A percentile compares a stretch with the other conserved stretches of the same genome.
phyloP scores from a whole-genome alignment of 2,113 vertebrate genomes.

The Trachemys scripta region DNA sequence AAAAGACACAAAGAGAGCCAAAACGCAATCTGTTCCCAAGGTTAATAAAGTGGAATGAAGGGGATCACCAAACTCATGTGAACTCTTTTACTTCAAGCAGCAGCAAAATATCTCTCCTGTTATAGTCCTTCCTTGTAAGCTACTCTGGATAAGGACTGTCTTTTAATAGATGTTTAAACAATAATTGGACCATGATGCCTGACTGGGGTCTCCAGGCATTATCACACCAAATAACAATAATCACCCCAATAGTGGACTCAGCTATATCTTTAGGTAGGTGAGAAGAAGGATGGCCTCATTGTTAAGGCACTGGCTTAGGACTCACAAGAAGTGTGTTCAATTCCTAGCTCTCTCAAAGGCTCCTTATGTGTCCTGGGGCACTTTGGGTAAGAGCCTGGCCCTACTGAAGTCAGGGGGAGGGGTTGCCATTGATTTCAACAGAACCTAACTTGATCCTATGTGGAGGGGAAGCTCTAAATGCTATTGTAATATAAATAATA shows the following conservation, averaged over 20 bases:
- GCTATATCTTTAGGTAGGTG: not conserved
- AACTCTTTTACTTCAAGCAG: not conserved
- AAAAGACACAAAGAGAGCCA: not conserved
- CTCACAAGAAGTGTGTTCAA: not conserved
- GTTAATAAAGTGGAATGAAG: not conserved
- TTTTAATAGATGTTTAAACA: not conserved
- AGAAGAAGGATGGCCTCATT: not conserved
- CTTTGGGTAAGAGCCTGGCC: not conserved
- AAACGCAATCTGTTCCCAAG: not conserved
- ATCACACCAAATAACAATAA: not conserved
- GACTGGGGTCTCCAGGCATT: not conserved
- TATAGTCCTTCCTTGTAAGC: not conserved
- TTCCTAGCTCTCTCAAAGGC: accelerated
- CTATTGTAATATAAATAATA: not conserved
- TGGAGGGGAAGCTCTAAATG: not conserved
- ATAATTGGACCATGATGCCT: not conserved
- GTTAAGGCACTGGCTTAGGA: not conserved
- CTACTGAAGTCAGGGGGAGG: not conserved
- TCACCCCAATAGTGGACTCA: not conserved
- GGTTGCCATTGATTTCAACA: not conserved
- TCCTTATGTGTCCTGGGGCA: not conserved
- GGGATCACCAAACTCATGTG: not conserved
- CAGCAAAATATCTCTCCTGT: not conserved
- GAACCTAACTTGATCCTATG: not conserved
- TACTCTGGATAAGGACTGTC: not conserved